These are phyloP conservation scores for Andrena trimmerana DNA, from an alignment of 2,888 invertebrate genomes.

Conservation along the genomic window DNA sequence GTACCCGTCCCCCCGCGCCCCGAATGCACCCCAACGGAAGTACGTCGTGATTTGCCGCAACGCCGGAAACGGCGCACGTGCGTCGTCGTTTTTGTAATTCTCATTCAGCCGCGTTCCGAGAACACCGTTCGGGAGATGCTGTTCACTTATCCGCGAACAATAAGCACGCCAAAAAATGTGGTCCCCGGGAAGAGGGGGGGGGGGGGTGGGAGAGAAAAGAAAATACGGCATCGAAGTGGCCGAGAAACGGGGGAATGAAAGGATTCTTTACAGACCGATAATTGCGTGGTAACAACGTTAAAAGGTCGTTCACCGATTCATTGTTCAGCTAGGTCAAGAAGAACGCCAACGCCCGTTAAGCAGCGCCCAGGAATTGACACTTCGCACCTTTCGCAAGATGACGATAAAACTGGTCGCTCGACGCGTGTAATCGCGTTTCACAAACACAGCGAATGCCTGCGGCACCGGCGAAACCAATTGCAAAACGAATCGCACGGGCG, in stretches of 20 bases:
- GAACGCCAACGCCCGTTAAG: conserved; percentile 68
- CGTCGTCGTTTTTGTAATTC: conserved; percentile 61
- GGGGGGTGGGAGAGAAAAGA: neutral
- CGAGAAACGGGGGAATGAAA: neutral
- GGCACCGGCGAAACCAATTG: conserved; percentile 17
- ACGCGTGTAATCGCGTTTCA: conserved; percentile 44
- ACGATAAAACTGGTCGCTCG: conserved; percentile 69
- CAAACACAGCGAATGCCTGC: conserved; percentile 35
- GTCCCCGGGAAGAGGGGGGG: too few species aligned
- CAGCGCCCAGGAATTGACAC: conserved; percentile 52
- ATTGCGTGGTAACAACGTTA: conserved; percentile 32
- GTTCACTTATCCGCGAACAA: conserved; percentile 38
- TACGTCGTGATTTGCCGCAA: conserved; percentile 73
- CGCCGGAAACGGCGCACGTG: conserved; percentile 75
- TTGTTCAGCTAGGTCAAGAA: conserved; percentile 65
- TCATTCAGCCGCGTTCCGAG: conserved; percentile 65
- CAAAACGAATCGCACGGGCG: conserved; percentile 18
- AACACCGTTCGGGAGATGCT: conserved; percentile 53
- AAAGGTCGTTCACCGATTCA: conserved; percentile 68
- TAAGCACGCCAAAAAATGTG: conserved; percentile 18
- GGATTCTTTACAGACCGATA: conserved; percentile 6
- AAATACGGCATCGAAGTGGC: neutral
- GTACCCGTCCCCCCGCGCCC: neutral
- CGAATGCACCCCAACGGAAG: conserved; percentile 69
- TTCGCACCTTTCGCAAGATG: conserved; percentile 67